Evolutionary conservation across 2,888 invertebrate genomes (phyloP), one percentile per base, ranked within the genome.

Genomic region (Limenitis camilla): DNA sequence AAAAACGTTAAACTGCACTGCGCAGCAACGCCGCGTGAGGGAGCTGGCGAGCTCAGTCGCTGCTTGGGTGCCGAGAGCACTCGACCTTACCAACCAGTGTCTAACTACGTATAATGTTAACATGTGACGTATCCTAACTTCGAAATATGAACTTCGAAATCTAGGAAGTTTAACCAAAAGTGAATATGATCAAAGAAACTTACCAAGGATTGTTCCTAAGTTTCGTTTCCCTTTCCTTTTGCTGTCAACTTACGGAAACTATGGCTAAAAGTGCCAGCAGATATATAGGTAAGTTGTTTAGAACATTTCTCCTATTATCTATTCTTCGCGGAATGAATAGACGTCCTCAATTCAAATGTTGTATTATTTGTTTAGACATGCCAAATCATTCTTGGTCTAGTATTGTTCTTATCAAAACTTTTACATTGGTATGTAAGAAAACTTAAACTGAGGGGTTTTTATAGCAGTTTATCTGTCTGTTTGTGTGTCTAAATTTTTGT

Each of bases 191-290:
- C 69, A 81, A 70, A 69, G 85, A 82, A 79, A 80, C 72, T 69
- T 85, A 78, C 67, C 86, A 87, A 70, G 83, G 86, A 63, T 74
- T 86, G 64, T 77, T 87, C 69, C 68, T 86, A 58, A 86, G 86
- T 74, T 82, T 86, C 62, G 68, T 86, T 66, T 86, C 87, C 39
- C 81, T 87, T 60, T 84, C 87, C 60, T 82, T 87, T 66, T 85
- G 86, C 72, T 87, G 87, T 68, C 87, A 87, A 63, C 75, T 87
- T 19, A 82, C 78, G 53, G 86, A 86, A 72, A 86, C 84, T 67
- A 76, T 85, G 72, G 86, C 87, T 10, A 86, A 86, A 59, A 85
- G 85, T 61, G 85, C 87, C 30, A 86, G 85, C 66, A 72, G 86
- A 63, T 86, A 78, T 66, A 85, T 85, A 58, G 86, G 87, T 86